phyloP scores from a whole-genome alignment of 2,888 invertebrate species.

The Oxytorus armatus region DNA sequence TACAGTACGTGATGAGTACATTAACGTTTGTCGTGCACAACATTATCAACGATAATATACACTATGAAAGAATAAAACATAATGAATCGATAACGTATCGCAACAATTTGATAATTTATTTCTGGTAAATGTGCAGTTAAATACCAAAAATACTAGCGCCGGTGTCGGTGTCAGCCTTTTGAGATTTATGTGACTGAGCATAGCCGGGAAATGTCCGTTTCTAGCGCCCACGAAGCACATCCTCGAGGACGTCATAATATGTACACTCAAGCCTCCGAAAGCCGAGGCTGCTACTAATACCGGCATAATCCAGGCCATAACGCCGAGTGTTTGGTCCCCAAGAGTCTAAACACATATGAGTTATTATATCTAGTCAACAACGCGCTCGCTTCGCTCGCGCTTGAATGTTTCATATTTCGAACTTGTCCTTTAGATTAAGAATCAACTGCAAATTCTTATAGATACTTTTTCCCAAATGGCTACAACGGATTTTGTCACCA shows the following conservation, averaged over 20 bases:
- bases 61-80: conserved; percentile 86
- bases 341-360: conserved; percentile 89
- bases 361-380: neutral
- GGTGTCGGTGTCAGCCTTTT: conserved; percentile 92
- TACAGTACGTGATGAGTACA: conserved; percentile 95
- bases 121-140: conserved; percentile 72
- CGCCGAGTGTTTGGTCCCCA: conserved; percentile 91
- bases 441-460: too few relatives aligned
- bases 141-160: conserved; percentile 93
- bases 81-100: conserved; percentile 20
- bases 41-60: conserved; percentile 93
- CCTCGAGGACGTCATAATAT: conserved; percentile 97
- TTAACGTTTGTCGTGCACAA: conserved; percentile 93
- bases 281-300: conserved; percentile 96
- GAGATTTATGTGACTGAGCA: conserved; percentile 92
- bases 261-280: conserved; percentile 96
- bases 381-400: neutral
- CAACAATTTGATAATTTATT: conserved; percentile 14
- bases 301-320: conserved; percentile 93
- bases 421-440: too few relatives aligned
- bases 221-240: conserved; percentile 97
- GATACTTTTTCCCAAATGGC: too few relatives aligned
- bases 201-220: conserved; percentile 94
- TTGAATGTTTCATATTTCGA: neutral
- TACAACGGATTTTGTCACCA: too few relatives aligned